Evolutionary conservation across 92 coral and sea anemone genomes (phyloP).

Genomic region (Micromussa lordhowensis): DNA sequence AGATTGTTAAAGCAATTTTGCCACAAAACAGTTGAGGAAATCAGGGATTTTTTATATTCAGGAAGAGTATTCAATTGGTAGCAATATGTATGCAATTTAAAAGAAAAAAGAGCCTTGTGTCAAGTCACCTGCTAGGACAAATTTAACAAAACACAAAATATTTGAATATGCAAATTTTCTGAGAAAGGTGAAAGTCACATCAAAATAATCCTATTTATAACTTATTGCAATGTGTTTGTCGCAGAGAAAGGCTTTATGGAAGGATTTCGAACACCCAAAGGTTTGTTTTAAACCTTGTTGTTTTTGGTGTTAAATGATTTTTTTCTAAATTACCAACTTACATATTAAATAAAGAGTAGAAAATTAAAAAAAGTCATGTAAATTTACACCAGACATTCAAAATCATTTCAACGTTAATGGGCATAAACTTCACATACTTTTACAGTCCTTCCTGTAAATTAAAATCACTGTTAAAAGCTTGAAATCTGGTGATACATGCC

Average conservation of each 20-base stretch:
- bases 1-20: background rate
- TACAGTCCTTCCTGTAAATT: background rate
- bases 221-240: background rate
- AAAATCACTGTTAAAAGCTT: background rate
- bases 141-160: background rate
- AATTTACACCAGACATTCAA: background rate
- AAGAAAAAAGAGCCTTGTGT: background rate
- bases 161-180: constrained; percentile 29
- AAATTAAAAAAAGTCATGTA: background rate
- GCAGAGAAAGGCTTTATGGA: background rate
- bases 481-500: background rate
- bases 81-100: background rate
- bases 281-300: background rate
- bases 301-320: background rate
- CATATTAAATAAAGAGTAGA: background rate
- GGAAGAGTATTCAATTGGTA: background rate
- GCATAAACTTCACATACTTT: background rate
- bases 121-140: constrained; percentile 10
- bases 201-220: background rate
- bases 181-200: constrained; percentile 6
- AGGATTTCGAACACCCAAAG: background rate
- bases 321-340: background rate
- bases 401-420: background rate
- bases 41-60: background rate
- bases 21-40: constrained; percentile 8